These are phyloP conservation scores for Channallabes apus DNA, from an alignment of 2,797 vertebrate species.

Conservation along the genomic window DNA sequence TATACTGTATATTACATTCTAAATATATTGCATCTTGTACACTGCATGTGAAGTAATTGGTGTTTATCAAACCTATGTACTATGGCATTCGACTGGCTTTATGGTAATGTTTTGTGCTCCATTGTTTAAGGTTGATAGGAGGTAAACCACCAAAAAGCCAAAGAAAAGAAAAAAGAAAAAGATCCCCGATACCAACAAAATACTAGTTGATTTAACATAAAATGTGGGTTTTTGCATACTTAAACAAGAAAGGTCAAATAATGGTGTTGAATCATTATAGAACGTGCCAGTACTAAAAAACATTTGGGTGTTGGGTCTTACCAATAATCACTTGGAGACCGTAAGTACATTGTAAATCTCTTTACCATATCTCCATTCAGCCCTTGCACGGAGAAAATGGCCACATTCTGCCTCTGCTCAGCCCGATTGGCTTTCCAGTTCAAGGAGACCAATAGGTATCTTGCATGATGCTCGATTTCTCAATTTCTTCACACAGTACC, in stretches of 20 bases:
- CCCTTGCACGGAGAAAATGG: slow-evolving; percentile 77
- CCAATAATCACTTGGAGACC: background rate
- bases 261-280: background rate
- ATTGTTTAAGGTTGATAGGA: background rate
- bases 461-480: slow-evolving; percentile 25
- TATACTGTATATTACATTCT: background rate
- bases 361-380: slow-evolving; percentile 69
- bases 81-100: background rate
- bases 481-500: background rate
- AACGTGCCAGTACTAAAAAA: background rate
- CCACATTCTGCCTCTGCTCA: slow-evolving; percentile 64
- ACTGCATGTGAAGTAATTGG: background rate
- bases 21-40: background rate
- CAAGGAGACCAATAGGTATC: slow-evolving; percentile 77
- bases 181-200: too few relatives aligned
- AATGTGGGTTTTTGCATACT: background rate
- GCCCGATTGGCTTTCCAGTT: slow-evolving; percentile 74
- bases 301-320: background rate
- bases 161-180: background rate
- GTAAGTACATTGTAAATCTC: slow-evolving; percentile 7
- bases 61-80: background rate
- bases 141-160: too few relatives aligned
- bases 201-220: background rate
- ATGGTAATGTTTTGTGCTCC: background rate
- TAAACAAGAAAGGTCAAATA: background rate